Base-by-base conservation (phyloP, 2,888 invertebrate species). In the Drosophila lutescens region DNA sequence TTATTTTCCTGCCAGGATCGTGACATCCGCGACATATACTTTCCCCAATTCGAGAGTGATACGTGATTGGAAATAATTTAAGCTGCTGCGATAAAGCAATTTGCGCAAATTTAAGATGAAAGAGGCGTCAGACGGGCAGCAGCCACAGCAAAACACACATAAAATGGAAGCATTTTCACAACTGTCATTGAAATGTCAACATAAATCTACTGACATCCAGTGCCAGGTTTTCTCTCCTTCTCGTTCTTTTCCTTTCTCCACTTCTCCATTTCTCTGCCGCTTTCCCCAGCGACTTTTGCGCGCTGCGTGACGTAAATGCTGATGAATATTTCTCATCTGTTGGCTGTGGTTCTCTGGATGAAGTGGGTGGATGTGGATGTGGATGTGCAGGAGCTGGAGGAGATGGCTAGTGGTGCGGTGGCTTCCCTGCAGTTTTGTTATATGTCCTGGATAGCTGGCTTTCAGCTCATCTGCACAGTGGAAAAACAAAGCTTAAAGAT, bases 151-250 rank as follows among this genome's bases (percentile, higher is more conserved):
- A 38, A 17, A 34, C 40, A 56, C 46, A 62, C 50, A 60, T 34
- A 60, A 77, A 88, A 83, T 79, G 74, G 62, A 74, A 84, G 76
- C 71, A 76, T 76, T 76, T 80, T 79, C 79, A 69, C 78, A 86
- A 80, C 81, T 85, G 88, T 85, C 88, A 85, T 85, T 85, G 88
- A 85, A 88, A 88, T 88, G 85, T 88, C 85, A 88, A 86, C 87
- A 86, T 86, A 83, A 83, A 86, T 80, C 84, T 76, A 88, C 74
- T 73, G 73, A 76, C 79, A 83, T 79, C 77, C 72, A 74, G 74
- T 60, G 41, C 65, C 63, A 59, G 69, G 36, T 34, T 13, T 55
- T 46, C 34, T 34, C 47, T 34, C 63, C 26, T 26, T 26, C 46
- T 46, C 20, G n/a, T 38, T 46, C 32, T 46, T 20, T 20, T 38